phyloP scores from a whole-genome alignment of 2,888 invertebrate species.

The Monopis laevigella region DNA sequence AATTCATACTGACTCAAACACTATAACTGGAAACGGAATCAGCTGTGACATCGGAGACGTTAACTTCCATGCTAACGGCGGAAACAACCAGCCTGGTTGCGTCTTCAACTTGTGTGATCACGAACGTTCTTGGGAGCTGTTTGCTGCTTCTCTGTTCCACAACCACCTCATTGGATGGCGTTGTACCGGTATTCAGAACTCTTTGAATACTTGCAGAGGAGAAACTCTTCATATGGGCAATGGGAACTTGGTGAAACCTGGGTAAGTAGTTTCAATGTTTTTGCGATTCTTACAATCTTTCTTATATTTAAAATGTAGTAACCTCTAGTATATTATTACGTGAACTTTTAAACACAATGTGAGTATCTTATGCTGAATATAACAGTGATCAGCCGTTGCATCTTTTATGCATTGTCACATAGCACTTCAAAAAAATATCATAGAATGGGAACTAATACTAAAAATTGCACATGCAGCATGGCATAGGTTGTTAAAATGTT shows the following conservation, averaged over 20 bases:
- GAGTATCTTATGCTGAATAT: too few relatives aligned
- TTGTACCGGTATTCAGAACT: slow-evolving; percentile 28
- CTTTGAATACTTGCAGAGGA: slow-evolving; percentile 30
- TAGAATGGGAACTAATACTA: too few relatives aligned
- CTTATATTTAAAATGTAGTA: neutral
- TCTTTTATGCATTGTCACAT: too few relatives aligned
- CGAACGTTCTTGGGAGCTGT: slow-evolving; percentile 33
- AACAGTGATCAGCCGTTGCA: too few relatives aligned
- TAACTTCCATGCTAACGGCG: slow-evolving; percentile 91
- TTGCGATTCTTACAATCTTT: neutral
- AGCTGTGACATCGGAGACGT: slow-evolving; percentile 80
- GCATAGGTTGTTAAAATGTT: too few relatives aligned
- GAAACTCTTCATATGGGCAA: slow-evolving; percentile 28
- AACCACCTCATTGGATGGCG: slow-evolving; percentile 26
- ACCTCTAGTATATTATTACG: too few relatives aligned
- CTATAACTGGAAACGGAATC: slow-evolving; percentile 61
- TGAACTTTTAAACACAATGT: too few relatives aligned
- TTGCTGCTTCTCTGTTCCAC: slow-evolving; percentile 29
- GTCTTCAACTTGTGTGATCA: slow-evolving; percentile 31
- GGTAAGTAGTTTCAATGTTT: slow-evolving; percentile 24
- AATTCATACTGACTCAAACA: slow-evolving; percentile 34
- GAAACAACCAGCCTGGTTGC: slow-evolving; percentile 69
- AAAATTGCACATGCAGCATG: too few relatives aligned
- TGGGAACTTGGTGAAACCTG: slow-evolving; percentile 26
- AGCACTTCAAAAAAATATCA: too few relatives aligned